These are phyloP conservation scores for Acleris laterana DNA, from an alignment of 2,888 invertebrate species.

Conservation along the genomic window DNA sequence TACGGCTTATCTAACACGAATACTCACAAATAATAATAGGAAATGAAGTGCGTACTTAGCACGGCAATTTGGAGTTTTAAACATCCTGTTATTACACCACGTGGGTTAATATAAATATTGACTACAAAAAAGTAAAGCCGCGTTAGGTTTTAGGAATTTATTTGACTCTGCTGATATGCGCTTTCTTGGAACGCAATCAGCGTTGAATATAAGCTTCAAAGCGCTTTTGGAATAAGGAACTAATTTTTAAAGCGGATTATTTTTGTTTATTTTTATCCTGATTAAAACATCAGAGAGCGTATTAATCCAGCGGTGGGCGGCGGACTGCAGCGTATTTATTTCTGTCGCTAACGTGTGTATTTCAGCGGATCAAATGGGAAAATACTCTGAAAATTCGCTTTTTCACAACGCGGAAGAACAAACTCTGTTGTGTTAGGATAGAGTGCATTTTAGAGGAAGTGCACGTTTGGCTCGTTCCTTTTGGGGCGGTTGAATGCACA, in stretches of 20 bases:
- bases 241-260: constrained; percentile 18
- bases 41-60: constrained; percentile 75
- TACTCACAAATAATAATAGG: constrained; percentile 76
- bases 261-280: constrained; percentile 46
- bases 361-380: constrained; percentile 60
- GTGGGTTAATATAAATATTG: constrained; percentile 76
- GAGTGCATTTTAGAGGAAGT: constrained; percentile 45
- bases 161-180: constrained; percentile 42
- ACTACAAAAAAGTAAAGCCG: constrained; percentile 62
- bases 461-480: constrained; percentile 50
- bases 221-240: constrained; percentile 22
- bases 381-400: constrained; percentile 64
- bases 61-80: constrained; percentile 69
- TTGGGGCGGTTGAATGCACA: constrained; percentile 50
- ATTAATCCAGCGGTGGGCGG: constrained; percentile 67
- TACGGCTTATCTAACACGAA: constrained; percentile 69
- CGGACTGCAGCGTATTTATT: constrained; percentile 63
- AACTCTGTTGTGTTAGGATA: constrained; percentile 45
- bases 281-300: constrained; percentile 73
- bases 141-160: constrained; percentile 57
- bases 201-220: constrained; percentile 26
- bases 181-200: constrained; percentile 40
- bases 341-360: constrained; percentile 49
- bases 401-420: constrained; percentile 43
- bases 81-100: constrained; percentile 79